Percentiles rank a stretch among this genome's conserved stretches.
Evolutionary conservation across 2,797 vertebrate species (phyloP).

Genomic region (Leptodactylus fallax): DNA sequence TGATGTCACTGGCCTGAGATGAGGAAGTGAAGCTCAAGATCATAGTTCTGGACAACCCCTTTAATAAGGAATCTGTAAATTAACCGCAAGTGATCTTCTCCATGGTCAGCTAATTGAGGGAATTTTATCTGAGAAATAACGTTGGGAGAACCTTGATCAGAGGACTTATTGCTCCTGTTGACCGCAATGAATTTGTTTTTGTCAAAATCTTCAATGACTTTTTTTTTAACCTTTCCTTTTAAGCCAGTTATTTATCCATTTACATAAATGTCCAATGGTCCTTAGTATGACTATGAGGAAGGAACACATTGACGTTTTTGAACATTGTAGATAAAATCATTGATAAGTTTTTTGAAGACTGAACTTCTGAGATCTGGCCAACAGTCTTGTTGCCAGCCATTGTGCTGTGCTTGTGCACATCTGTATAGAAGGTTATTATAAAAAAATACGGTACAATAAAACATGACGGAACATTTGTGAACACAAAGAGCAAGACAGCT

Average conservation of each 20-base stretch:
- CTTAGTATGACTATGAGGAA: neutral
- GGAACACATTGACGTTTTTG: neutral
- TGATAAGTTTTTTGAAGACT: neutral
- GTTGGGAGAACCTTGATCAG: neutral
- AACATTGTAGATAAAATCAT: neutral
- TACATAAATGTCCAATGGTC: neutral
- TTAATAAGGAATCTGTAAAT: too few relatives aligned
- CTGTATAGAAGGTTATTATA: constrained; percentile 24
- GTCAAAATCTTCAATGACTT: neutral
- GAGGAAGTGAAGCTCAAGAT: too few relatives aligned
- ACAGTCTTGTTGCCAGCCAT: neutral
- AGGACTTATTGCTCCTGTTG: neutral
- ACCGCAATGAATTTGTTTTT: neutral
- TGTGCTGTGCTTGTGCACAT: constrained; percentile 7
- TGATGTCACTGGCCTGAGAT: too few relatives aligned
- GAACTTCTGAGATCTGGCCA: neutral
- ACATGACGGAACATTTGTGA: constrained; percentile 15
- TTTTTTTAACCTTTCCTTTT: neutral
- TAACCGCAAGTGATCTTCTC: too few relatives aligned
- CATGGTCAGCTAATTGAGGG: too few relatives aligned
- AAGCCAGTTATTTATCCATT: neutral
- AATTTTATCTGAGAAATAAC: neutral
- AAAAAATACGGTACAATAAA: constrained; percentile 31
- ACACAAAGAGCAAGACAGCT: constrained; percentile 16
- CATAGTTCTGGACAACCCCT: too few relatives aligned